phyloP scores from a whole-genome alignment of 2,888 invertebrate genomes.

The Idaea dimidiata region DNA sequence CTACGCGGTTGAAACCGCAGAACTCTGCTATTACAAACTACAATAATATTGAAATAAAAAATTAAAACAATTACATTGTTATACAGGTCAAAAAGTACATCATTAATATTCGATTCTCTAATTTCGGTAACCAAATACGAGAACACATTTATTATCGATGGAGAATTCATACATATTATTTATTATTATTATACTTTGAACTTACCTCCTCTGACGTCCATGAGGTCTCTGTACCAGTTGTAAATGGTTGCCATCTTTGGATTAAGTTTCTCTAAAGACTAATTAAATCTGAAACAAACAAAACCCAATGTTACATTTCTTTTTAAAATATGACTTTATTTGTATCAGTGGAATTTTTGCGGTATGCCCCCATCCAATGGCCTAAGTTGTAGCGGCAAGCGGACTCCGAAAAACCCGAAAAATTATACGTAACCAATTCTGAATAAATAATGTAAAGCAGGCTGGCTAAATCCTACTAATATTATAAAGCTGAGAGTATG shows the following conservation, averaged over 20 bases:
- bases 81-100: neutral
- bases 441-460: too few relatives aligned
- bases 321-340: neutral
- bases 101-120: neutral
- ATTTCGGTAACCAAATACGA: neutral
- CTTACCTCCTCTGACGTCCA: conserved; percentile 87
- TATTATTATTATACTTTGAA: conserved; percentile 32
- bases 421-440: too few relatives aligned
- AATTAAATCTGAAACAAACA: conserved; percentile 70
- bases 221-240: conserved; percentile 85
- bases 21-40: too few relatives aligned
- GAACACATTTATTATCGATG: neutral
- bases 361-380: too few relatives aligned
- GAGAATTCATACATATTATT: conserved; percentile 5
- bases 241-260: conserved; percentile 82
- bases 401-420: too few relatives aligned
- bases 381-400: too few relatives aligned
- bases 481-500: too few relatives aligned
- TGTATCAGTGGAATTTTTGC: neutral
- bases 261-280: conserved; percentile 52
- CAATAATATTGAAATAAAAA: too few relatives aligned
- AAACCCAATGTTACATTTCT: conserved; percentile 17
- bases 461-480: too few relatives aligned
- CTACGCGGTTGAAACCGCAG: too few relatives aligned
- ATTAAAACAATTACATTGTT: neutral